phyloP scores from a whole-genome alignment of 2,797 vertebrate genomes.

The Gorsachius magnificus region DNA sequence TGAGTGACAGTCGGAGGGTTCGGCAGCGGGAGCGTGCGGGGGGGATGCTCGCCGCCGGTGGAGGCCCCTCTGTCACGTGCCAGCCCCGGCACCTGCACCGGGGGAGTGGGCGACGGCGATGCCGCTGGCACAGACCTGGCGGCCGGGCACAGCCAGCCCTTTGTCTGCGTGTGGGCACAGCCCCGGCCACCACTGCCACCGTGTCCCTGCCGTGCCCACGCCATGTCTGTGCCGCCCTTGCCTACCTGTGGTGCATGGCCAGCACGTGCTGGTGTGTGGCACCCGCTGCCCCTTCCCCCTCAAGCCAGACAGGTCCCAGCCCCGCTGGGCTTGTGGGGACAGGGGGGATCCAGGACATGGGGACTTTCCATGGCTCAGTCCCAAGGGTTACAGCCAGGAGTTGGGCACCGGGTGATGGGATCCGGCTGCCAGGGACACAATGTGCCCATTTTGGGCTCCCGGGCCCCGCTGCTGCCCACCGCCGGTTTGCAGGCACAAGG shows the following conservation, averaged over 20 bases:
- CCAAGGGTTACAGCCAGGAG: rapidly evolving
- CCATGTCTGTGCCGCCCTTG: rapidly evolving
- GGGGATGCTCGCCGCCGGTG: background rate
- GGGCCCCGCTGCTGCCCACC: rapidly evolving
- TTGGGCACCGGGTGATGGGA: rapidly evolving
- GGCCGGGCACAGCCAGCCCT: background rate
- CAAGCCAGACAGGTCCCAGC: rapidly evolving
- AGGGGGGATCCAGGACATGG: rapidly evolving
- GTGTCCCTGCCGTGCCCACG: rapidly evolving
- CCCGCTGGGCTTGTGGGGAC: rapidly evolving
- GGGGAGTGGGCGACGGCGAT: background rate
- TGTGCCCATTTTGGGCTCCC: rapidly evolving
- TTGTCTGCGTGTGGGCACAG: background rate
- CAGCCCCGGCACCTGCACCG: background rate
- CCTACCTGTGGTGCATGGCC: rapidly evolving
- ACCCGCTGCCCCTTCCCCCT: background rate
- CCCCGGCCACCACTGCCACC: background rate
- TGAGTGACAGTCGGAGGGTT: constrained; percentile 21
- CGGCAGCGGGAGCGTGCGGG: background rate
- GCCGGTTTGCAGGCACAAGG: background rate
- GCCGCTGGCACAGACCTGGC: background rate
- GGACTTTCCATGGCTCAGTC: rapidly evolving
- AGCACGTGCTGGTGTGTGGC: rapidly evolving
- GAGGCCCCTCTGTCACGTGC: background rate
- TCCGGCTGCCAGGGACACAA: background rate